Percentiles rank a stretch among this genome's conserved stretches.
Conservation (phyloP, 2,113 vertebrate genomes). For the Variabilichromis moorii region DNA sequence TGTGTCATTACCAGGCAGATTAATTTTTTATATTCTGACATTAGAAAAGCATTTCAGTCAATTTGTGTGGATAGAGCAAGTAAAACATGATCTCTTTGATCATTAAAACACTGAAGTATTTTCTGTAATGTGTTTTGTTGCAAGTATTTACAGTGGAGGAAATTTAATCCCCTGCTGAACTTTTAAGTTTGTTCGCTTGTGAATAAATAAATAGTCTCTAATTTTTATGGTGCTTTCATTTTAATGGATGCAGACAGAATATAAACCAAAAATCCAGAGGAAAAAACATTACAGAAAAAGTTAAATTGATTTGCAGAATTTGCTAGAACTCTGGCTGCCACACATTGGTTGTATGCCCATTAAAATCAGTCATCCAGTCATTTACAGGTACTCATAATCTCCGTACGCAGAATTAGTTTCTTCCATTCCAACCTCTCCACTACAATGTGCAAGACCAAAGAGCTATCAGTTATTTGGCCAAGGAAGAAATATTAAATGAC, state of each 20-base stretch:
- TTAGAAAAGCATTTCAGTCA: neutral
- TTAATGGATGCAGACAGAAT: neutral
- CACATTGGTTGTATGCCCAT: neutral
- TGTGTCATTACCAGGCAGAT: neutral
- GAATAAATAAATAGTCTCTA: accelerated
- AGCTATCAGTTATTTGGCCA: neutral
- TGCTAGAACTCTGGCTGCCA: neutral
- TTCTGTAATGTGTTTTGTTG: neutral
- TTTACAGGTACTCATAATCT: neutral
- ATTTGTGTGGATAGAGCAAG: neutral
- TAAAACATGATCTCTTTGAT: neutral
- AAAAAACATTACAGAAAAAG: neutral
- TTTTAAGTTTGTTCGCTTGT: neutral
- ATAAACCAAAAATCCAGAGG: neutral
- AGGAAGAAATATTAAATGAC: neutral
- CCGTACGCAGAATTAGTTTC: neutral
- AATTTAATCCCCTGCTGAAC: neutral
- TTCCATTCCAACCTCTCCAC: neutral
- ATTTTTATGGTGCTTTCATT: neutral
- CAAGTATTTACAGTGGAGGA: neutral
- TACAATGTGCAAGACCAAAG: neutral
- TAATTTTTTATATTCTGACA: neutral
- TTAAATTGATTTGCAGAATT: neutral
- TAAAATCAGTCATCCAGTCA: neutral
- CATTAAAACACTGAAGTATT: neutral